Evolutionary conservation across 1,140 invertebrate species (phyloP), one percentile per base, ranked within the genome.

Genomic region (Drosophila lini): DNA sequence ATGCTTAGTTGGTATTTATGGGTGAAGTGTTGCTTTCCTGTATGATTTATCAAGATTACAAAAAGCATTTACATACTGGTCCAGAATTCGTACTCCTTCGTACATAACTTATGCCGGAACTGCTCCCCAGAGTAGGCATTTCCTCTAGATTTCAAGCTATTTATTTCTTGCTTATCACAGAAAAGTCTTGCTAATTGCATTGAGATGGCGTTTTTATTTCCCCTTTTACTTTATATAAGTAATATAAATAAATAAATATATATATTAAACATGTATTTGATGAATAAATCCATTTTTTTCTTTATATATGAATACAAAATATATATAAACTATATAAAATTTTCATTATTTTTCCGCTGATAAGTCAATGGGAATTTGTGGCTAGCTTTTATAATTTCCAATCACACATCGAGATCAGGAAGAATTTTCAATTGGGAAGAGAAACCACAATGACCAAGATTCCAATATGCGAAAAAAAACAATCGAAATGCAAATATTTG

Each of bases 401-500:
- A 52, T 52, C 60, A 48, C 0, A 32, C 13, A n/a, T 38, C 41
- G 0, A 62, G 25, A 65, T 62, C 64, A 34, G 28, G 10, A 36
- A 42, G 11, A 41, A 15, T 60, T 48, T 45, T 22, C 10, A 44
- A 45, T 59, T 19, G 15, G 5, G 11, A 38, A 55, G 15, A 8
- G 11, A 15, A 59, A 28, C 19, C 50, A 10, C 22, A 57, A 36
- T 34, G 11, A 45, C 9, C 40, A 45, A 11, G 45, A 56, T 45
- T 16, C 57, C 25, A 34, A 38, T 34, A 42, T 34, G 16, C 15
- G 22, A 68, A 59, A 15, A 19, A 67, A 67, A 69, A 70, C 64
- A 57, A 65, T 32, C 9, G 53, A 57, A 59, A 64, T 9, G 68
- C 80, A 88, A 89, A 88, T 88, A 88, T 88, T 88, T 88, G 80